Conservation (phyloP, 2,797 vertebrate genomes). For the Tadarida brasiliensis region DNA sequence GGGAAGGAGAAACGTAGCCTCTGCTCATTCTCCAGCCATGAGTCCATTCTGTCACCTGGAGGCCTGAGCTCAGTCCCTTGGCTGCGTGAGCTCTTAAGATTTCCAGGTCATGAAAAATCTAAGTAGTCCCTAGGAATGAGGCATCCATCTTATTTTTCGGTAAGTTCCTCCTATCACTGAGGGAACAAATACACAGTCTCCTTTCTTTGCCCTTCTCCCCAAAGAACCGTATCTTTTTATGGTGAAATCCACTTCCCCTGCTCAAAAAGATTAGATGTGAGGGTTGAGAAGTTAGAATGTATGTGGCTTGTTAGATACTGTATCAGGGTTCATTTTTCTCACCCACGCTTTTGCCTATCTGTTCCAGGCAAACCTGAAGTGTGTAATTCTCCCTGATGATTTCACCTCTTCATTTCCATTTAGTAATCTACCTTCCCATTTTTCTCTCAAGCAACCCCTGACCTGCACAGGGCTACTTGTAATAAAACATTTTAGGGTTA, state of each 20-base stretch:
- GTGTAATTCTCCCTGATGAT: not conserved
- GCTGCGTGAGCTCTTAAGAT: not conserved
- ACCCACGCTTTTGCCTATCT: not conserved
- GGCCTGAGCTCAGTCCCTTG: not conserved
- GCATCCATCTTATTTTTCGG: not conserved
- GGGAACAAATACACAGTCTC: not conserved
- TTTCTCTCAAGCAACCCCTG: not conserved
- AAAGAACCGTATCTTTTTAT: not conserved
- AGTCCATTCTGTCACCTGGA: not conserved
- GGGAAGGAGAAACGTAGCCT: not conserved
- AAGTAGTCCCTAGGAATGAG: not conserved
- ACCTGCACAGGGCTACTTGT: not conserved
- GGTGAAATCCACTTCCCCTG: not conserved
- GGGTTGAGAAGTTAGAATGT: not conserved
- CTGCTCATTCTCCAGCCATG: not conserved
- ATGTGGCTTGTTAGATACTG: not conserved
- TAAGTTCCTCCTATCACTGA: not conserved
- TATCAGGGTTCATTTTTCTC: not conserved
- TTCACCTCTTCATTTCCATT: not conserved
- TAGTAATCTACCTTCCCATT: not conserved
- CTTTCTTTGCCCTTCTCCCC: not conserved
- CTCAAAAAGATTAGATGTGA: not conserved
- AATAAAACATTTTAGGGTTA: conserved; percentile 1
- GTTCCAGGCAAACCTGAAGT: not conserved
- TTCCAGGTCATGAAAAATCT: not conserved